Evolutionary conservation across 2,888 invertebrate genomes (phyloP), one percentile per base, ranked within the genome.

Genomic region (Hipparchia sbordonii): DNA sequence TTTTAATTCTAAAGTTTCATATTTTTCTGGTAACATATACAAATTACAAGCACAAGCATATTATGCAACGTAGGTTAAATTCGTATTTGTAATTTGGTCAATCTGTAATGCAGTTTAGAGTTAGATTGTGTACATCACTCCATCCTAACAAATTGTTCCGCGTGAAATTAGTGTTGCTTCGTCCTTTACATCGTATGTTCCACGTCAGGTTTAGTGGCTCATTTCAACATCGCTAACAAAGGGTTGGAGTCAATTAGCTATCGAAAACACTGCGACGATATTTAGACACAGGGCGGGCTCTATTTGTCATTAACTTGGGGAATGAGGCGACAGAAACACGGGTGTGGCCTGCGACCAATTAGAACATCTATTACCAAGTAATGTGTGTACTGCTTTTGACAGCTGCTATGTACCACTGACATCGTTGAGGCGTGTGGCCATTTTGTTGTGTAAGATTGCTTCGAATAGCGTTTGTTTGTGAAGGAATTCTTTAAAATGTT

Each of bases 301-400:
- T 92, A 89, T 93, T 93, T 92, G 92, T 91, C 92, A 91, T 91
- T 92, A 92, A 92, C 92, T 92, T 92, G 84, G 90, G 88, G 84
- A 89, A 89, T 90, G 88, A 91, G 89, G 90, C 90, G 91, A 91
- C 91, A 89, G 87, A 81, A 88, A 88, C 89, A 87, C 81, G 83
- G 92, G 92, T 85, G 90, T 85, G 91, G 90, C 85, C 84, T 79
- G 84, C 82, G 83, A 84, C 87, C 88, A 91, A 91, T 92, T 92
- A 91, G 89, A 88, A 86, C 84, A 83, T 85, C 80, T 83, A 85
- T 84, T 84, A 82, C 81, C 72, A 75, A 78, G 66, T 76, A 76
- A 76, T 74, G 77, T 74, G 70, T 71, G 73, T 72, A 72, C 70
- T 76, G 74, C 63, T 66, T 76, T 76, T 73, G 76, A 77, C 77